These are phyloP conservation scores for Catostylus mosaicus DNA, from an alignment of 30 jellyfish, hydroid and myxozoan species.

Conservation along the genomic window DNA sequence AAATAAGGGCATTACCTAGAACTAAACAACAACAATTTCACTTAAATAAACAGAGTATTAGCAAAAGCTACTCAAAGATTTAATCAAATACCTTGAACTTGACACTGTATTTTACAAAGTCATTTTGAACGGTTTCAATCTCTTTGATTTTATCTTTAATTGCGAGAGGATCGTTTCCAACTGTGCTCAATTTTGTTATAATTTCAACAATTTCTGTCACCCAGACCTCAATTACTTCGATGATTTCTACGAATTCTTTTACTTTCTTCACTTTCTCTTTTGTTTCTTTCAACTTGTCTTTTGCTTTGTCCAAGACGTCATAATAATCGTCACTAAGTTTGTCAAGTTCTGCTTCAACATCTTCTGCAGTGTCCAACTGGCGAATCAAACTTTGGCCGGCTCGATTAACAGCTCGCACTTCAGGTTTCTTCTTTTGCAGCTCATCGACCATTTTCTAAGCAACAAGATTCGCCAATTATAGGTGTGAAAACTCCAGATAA, in stretches of 20 bases:
- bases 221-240: constrained; percentile 84
- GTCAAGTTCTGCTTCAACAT: constrained; percentile 85
- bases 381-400: constrained; percentile 97
- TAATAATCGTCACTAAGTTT: constrained; percentile 85
- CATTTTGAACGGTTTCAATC: constrained; percentile 58
- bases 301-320: constrained; percentile 75
- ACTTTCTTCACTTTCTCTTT: constrained; percentile 76
- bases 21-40: no score
- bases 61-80: no score
- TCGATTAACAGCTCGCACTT: constrained; percentile 89
- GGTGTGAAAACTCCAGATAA: no score
- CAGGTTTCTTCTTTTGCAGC: constrained; percentile 90
- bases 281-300: constrained; percentile 70
- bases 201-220: constrained; percentile 62
- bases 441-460: constrained; percentile 70
- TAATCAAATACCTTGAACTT: constrained; percentile 43
- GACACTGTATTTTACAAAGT: constrained; percentile 23
- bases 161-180: constrained; percentile 72
- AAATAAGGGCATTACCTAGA: no score
- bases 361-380: constrained; percentile 85
- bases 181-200: constrained; percentile 21
- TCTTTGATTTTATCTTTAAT: constrained; percentile 74
- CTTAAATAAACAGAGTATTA: no score
- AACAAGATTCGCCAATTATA: neutral
- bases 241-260: constrained; percentile 65